A percentile compares a stretch with the other conserved stretches of the same genome.
These are phyloP conservation scores for Eptesicus fuscus DNA, from an alignment of 2,113 vertebrate species.

Conservation along the genomic window DNA sequence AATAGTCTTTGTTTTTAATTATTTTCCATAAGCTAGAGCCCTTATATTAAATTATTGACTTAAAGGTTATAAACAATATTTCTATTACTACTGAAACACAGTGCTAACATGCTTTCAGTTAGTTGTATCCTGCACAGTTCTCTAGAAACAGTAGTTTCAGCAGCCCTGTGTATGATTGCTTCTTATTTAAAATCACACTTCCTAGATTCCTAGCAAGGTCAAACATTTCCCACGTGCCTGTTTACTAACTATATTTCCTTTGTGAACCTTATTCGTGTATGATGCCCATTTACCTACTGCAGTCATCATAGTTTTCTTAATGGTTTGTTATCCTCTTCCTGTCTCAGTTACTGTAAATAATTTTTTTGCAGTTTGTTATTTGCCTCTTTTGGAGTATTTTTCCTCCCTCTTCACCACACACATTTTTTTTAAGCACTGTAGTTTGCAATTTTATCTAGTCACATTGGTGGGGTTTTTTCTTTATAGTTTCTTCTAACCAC, in stretches of 20 bases:
- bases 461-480: neutral
- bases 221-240: neutral
- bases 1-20: neutral
- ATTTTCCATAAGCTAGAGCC: neutral
- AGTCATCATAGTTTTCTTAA: neutral
- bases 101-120: neutral
- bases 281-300: neutral
- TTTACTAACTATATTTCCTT: neutral
- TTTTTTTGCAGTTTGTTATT: neutral
- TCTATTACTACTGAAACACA: neutral
- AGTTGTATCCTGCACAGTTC: neutral
- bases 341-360: neutral
- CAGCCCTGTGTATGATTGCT: neutral
- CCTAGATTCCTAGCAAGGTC: neutral
- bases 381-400: neutral
- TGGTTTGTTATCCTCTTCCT: neutral
- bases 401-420: neutral
- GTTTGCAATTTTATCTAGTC: neutral
- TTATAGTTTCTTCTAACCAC: neutral
- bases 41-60: neutral
- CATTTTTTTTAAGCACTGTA: neutral
- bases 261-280: neutral
- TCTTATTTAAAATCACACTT: neutral
- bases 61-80: neutral
- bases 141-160: neutral